A percentile compares a stretch with the other conserved stretches of the same genome.
Evolutionary conservation across 37 sponge, comb jelly and placozoan genomes (phyloP).

Genomic region (Beroe forskalii): DNA sequence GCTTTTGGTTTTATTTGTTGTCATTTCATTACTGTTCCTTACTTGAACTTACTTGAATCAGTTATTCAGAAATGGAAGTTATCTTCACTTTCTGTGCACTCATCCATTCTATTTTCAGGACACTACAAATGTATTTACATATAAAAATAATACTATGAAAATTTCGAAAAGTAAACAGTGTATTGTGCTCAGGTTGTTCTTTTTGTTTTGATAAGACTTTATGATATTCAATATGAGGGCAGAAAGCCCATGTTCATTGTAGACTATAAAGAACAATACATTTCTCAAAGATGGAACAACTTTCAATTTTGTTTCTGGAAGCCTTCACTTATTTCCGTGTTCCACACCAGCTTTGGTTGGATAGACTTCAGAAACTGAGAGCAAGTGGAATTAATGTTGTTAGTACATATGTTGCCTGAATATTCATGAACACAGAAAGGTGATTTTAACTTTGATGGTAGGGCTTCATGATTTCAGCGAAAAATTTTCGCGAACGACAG

Average conservation of each 20-base stretch:
- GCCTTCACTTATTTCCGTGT: constrained; percentile 91
- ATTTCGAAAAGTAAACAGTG: too few species aligned
- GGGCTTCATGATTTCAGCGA: constrained; percentile 88
- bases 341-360: constrained; percentile 78
- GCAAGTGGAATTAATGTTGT: constrained; percentile 86
- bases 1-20: too few species aligned
- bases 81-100: too few species aligned
- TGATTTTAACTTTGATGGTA: constrained; percentile 76
- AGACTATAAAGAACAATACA: constrained; percentile 78
- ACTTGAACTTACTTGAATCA: too few species aligned
- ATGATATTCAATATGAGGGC: too few species aligned
- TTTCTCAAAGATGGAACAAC: constrained; percentile 92
- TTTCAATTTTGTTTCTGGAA: constrained; percentile 92
- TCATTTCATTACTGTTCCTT: too few species aligned
- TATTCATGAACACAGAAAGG: constrained; percentile 84
- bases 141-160: too few species aligned
- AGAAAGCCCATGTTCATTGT: constrained; percentile 68
- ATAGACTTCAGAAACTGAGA: constrained; percentile 70
- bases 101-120: too few species aligned
- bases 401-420: constrained; percentile 98
- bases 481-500: constrained; percentile 90
- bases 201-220: too few species aligned
- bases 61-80: too few species aligned
- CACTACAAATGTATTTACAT: too few species aligned
- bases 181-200: too few species aligned